Percentiles rank a stretch among this genome's conserved stretches.
Conservation (phyloP, 1,140 invertebrate genomes). For the Acromyrmex heyeri region DNA sequence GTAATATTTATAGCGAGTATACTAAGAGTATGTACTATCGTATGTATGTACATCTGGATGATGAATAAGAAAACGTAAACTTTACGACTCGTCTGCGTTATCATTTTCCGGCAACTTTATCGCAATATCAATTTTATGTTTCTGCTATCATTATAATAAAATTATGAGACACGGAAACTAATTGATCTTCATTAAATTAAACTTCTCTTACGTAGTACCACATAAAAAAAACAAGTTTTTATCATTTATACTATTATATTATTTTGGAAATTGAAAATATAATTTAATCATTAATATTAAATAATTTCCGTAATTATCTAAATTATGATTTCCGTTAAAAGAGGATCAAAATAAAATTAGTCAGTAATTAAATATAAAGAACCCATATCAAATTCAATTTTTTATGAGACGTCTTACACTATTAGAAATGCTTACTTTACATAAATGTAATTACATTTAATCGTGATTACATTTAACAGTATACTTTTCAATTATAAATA, state of each 20-base stretch:
- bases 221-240: neutral
- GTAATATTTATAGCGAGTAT: slow-evolving; percentile 28
- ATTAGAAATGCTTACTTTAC: too few species aligned
- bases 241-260: neutral
- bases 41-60: neutral
- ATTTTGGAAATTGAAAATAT: neutral
- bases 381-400: neutral
- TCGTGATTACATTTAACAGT: too few species aligned
- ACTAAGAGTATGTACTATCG: too few species aligned
- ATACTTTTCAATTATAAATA: too few species aligned
- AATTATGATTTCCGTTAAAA: neutral
- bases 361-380: neutral
- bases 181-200: neutral
- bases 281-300: slow-evolving; percentile 12
- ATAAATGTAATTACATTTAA: too few species aligned
- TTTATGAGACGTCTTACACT: too few species aligned
- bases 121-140: neutral
- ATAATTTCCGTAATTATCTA: neutral
- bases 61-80: neutral
- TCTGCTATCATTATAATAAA: neutral
- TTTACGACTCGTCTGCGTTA: neutral
- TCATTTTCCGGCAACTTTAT: slow-evolving; percentile 1
- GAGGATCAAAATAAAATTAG: neutral
- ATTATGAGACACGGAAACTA: neutral
- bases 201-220: neutral